These are phyloP conservation scores for Cynaeus angustus DNA, from an alignment of 2,888 invertebrate genomes.

Conservation along the genomic window DNA sequence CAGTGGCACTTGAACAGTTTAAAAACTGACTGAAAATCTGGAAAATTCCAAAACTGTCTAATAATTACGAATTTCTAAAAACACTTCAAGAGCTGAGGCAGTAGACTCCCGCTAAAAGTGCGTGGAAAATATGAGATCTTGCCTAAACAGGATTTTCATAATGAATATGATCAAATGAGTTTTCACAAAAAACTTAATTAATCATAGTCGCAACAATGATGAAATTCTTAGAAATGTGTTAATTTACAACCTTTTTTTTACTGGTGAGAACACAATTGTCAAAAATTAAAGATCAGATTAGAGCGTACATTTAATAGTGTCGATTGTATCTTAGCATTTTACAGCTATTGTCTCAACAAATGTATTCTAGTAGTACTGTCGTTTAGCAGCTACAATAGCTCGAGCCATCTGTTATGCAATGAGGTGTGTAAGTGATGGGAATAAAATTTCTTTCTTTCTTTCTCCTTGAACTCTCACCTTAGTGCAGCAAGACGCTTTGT, in stretches of 20 bases:
- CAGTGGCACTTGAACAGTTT: no score
- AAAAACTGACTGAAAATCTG: no score
- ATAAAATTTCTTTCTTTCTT: constrained; percentile 52
- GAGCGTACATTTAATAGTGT: constrained; percentile 12
- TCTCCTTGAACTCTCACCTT: constrained; percentile 53
- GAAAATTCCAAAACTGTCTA: no score
- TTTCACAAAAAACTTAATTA: constrained; percentile 24
- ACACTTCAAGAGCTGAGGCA: no score
- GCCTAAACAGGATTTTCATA: constrained; percentile 16
- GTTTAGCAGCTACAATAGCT: constrained; percentile 42
- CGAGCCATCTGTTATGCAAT: constrained; percentile 49
- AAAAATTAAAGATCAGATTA: constrained; percentile 10
- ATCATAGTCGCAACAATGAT: constrained; percentile 25
- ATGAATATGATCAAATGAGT: constrained; percentile 17
- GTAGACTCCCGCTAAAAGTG: no score
- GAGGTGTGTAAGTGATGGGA: constrained; percentile 50
- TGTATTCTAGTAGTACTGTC: constrained; percentile 39
- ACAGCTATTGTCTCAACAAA: constrained; percentile 32
- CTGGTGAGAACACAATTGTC: constrained; percentile 10
- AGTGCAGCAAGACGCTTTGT: constrained; percentile 36
- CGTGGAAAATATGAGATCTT: constrained; percentile 20
- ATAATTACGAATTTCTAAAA: no score
- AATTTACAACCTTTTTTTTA: constrained; percentile 1
- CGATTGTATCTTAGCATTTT: constrained; percentile 3
- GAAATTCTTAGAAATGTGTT: constrained; percentile 13